phyloP scores from a whole-genome alignment of 2,797 vertebrate species.

The Periophthalmus magnuspinnatus region DNA sequence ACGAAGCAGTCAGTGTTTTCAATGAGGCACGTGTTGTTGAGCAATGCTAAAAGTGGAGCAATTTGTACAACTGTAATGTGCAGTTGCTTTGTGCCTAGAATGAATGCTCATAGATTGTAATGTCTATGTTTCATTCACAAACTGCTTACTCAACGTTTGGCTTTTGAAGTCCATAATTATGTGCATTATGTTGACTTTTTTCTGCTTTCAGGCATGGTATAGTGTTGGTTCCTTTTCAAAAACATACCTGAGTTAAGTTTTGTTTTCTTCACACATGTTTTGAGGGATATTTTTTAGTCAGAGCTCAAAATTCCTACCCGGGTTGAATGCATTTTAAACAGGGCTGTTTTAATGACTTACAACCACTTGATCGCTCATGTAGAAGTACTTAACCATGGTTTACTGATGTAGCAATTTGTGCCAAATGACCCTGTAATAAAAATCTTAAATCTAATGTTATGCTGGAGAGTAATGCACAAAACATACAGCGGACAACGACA shows the following conservation, averaged over 20 bases:
- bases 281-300: background rate
- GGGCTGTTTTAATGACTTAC: no score
- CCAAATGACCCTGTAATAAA: no score
- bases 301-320: background rate
- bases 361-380: no score
- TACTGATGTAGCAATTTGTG: no score
- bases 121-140: background rate
- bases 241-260: background rate
- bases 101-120: conserved; percentile 1
- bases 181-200: background rate
- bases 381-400: no score
- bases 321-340: no score
- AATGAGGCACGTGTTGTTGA: background rate
- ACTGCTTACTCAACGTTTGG: background rate
- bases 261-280: background rate
- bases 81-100: background rate
- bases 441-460: no score
- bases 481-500: no score
- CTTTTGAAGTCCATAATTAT: background rate
- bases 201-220: background rate
- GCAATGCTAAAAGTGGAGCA: background rate
- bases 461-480: no score
- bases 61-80: conserved; percentile 2
- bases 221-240: background rate
- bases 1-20: background rate